Conservation (phyloP, 2,888 invertebrate genomes). For the Campaea margaritaria region DNA sequence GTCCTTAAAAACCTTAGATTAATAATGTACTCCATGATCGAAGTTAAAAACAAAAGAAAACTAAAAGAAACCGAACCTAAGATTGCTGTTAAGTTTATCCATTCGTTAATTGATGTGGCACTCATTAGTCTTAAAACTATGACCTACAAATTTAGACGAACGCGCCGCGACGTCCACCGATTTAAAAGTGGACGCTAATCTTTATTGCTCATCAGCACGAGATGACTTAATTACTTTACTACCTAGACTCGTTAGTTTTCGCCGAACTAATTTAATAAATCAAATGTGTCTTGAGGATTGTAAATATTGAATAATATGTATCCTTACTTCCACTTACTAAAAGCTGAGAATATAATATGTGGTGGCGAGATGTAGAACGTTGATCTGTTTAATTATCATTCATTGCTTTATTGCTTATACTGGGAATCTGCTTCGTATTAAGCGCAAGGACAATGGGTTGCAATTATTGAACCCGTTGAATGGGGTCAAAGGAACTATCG, state of each 20-base stretch:
- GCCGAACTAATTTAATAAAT: slow-evolving; percentile 22
- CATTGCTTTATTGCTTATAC: slow-evolving; percentile 66
- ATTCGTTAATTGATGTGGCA: slow-evolving; percentile 12
- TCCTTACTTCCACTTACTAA: slow-evolving; percentile 9
- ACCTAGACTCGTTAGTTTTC: slow-evolving; percentile 27
- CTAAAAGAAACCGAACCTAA: background rate
- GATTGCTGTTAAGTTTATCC: slow-evolving; percentile 6
- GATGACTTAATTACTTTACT: slow-evolving; percentile 42
- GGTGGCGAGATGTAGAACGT: slow-evolving; percentile 28
- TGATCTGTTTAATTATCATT: slow-evolving; percentile 46
- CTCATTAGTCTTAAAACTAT: slow-evolving; percentile 21
- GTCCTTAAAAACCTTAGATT: no score
- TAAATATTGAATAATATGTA: slow-evolving; percentile 21
- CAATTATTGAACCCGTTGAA: slow-evolving; percentile 72
- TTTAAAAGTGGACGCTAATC: slow-evolving; percentile 42
- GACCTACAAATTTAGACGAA: slow-evolving; percentile 25
- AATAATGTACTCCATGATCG: background rate
- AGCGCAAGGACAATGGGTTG: slow-evolving; percentile 76
- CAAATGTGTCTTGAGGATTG: slow-evolving; percentile 20
- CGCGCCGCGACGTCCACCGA: slow-evolving; percentile 12
- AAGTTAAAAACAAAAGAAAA: slow-evolving; percentile 7
- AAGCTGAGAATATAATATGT: slow-evolving; percentile 19
- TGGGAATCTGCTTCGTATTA: slow-evolving; percentile 72
- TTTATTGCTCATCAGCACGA: slow-evolving; percentile 50
- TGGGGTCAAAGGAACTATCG: slow-evolving; percentile 80